Conservation (phyloP, 2,797 vertebrate genomes). For the Hirundo rustica region DNA sequence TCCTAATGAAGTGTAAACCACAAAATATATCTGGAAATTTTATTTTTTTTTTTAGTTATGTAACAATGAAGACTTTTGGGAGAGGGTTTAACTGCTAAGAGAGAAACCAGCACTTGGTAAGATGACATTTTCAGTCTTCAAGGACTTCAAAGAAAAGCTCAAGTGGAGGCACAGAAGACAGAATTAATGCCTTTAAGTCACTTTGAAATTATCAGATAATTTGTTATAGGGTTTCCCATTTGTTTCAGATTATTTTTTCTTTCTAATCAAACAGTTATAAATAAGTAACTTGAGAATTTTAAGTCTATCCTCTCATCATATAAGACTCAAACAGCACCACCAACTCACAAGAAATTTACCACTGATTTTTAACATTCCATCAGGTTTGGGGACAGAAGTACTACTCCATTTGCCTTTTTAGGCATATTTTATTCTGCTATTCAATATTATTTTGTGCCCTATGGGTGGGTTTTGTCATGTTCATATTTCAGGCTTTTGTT, state of each 20-base stretch:
- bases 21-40: not conserved
- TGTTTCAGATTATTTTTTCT: not conserved
- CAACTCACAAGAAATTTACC: not conserved
- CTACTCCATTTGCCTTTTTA: not conserved
- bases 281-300: not conserved
- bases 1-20: not conserved
- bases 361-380: not conserved
- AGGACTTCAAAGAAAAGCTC: slow-evolving; percentile 14
- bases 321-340: not conserved
- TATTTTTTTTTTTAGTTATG: slow-evolving; percentile 40
- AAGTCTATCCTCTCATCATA: not conserved
- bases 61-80: slow-evolving; percentile 43
- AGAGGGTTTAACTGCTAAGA: slow-evolving; percentile 4
- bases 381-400: not conserved
- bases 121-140: not conserved
- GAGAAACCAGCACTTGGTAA: not conserved
- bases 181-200: slow-evolving; percentile 5
- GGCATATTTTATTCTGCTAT: not conserved
- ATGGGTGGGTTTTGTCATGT: not conserved
- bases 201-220: not conserved
- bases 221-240: not conserved
- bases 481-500: not conserved
- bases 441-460: not conserved
- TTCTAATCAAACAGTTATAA: not conserved
- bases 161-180: not conserved